Base-by-base conservation (phyloP, 2,797 vertebrate species). In the Columba guinea region DNA sequence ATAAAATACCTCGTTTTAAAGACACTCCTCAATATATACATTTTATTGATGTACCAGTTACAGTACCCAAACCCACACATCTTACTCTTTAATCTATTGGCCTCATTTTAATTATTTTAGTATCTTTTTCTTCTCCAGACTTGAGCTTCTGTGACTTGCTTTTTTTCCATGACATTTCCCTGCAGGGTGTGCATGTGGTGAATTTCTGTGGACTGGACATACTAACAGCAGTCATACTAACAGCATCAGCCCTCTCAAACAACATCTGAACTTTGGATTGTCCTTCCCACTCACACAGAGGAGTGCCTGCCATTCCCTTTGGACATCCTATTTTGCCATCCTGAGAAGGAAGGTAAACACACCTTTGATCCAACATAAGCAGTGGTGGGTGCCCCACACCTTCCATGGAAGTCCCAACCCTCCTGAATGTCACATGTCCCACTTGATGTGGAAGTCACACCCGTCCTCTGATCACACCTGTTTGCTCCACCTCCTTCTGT, bases 381-480 rank as follows among this genome's bases (percentile, higher is more conserved):
- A 77, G 17, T 10, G 12, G 5, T 20, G 10, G 2, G 8, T 49
- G 21, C 3, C 14, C 15, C 28, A 53, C 11, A 22, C 9, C 27
- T 53, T 67, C 39, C 32, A 63, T 53, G 28, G 14, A 55, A 46
- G 14, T 46, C 14, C 24, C 16, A 63, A 19, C 2, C 5, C 8
- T 70, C 41, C 68, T 46, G 59, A 6, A 10, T 71, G 34, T 39
- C 30, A 18, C 18, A 22, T 35, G 10, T 49, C 21, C 12, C n/a
- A n/a, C 19, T 51, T 41, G 19, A 13, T 28, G 37, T 70, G 37
- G 17, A 89, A 48, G 10, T 67, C 19, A 41, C 49, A 75, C 3
- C 2, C 5, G 18, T 70, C 19, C 30, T 65, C 5, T 8, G 2
- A 4, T 44, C 63, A 23, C 1, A 0, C 32, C 21, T 55, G 49